Evolutionary conservation across 2,113 vertebrate genomes (phyloP).

Genomic region (Felis chaus): DNA sequence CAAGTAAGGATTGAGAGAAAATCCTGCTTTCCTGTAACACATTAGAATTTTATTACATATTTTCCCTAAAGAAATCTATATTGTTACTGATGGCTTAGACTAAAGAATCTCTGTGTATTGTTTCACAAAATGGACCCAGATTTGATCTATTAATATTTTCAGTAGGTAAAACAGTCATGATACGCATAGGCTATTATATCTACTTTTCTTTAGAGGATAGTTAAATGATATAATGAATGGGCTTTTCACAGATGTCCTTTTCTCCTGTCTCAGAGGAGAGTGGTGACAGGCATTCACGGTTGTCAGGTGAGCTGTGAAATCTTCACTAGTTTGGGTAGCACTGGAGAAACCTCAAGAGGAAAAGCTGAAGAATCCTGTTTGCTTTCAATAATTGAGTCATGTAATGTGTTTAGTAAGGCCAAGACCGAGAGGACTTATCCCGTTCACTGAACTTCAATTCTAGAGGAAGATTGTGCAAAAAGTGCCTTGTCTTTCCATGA

Average conservation of each 20-base stretch:
- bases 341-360: slow-evolving; percentile 11
- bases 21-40: not conserved
- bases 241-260: slow-evolving; percentile 36
- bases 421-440: not conserved
- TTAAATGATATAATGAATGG: slow-evolving; percentile 47
- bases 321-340: not conserved
- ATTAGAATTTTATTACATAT: not conserved
- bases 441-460: slow-evolving; percentile 16
- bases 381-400: slow-evolving; percentile 53
- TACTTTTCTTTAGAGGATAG: slow-evolving; percentile 50
- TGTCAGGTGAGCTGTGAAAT: slow-evolving; percentile 56
- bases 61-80: not conserved
- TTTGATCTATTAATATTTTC: slow-evolving; percentile 25
- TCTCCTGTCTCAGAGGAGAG: slow-evolving; percentile 21
- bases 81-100: not conserved
- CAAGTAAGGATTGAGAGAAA: not conserved
- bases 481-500: not conserved
- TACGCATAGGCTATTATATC: not conserved
- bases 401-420: not conserved
- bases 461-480: not conserved
- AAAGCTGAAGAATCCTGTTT: slow-evolving; percentile 21
- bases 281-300: slow-evolving; percentile 33
- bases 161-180: slow-evolving; percentile 3
- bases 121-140: not conserved
- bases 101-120: not conserved